Evolutionary conservation across 1,140 invertebrate species (phyloP), one percentile per base, ranked within the genome.

Genomic region (Bombus sylvicola): DNA sequence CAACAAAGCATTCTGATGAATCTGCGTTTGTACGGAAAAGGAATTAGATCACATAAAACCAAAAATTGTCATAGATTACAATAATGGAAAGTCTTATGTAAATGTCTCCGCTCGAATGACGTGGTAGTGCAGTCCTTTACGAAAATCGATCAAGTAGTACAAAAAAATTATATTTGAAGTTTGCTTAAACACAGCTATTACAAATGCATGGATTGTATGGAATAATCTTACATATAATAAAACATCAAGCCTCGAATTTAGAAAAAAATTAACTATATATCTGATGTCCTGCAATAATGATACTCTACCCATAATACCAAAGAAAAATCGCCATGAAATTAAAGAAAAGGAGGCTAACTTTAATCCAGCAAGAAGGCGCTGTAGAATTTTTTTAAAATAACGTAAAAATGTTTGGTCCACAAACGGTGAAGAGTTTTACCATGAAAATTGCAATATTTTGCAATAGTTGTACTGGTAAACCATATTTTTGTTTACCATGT

Each of bases 161-260:
- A 77, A 87, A 88, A 93, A 94, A 91, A 59, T 93, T 31, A 90
- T 31, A 90, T 89, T 94, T 66, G 89, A 94, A 83, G 47, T 94
- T 66, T 75, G 94, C 13, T 84, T 93, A 34, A 92, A 92, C 31
- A 92, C 92, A 69, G 84, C 92, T 73, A 68, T 94, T 12, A 89
- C 94, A 53, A 95, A 95, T 90, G 90, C 90, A 4, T 87, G 62
- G 53, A 83, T 88, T 47, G 90, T 90, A 64, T 87, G 89, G 59
- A 90, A 91, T 75, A 91, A 81, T 88, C 64, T 78, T 68, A 90
- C 62, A 76, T 39, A 77, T 2, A 74, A 43, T 28, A 59, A 37
- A 78, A 74, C 83, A 84, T 75, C 37, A 34, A 66, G 41, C 6
- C 0, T 75, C 25, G 53, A 86, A 57, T 86, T 74, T 75, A 47